These are phyloP conservation scores for Lepilemur septentrionalis DNA, from an alignment of 2,797 vertebrate genomes.

Conservation along the genomic window DNA sequence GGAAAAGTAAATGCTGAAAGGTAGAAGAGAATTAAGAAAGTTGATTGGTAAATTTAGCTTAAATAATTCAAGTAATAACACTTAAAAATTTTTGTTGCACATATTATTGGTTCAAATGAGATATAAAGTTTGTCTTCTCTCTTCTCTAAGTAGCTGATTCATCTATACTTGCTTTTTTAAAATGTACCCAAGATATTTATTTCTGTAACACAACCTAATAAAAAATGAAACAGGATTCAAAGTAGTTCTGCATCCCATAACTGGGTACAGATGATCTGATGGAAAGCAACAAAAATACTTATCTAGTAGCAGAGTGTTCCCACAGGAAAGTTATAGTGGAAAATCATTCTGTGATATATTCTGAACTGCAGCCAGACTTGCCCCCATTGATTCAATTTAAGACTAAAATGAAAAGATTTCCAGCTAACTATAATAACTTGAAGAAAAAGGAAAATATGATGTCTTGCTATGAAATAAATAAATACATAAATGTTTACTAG, in stretches of 20 bases:
- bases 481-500: not conserved
- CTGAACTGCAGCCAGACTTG: not conserved
- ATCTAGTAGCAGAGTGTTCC: not conserved
- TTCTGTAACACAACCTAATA: not conserved
- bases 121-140: not conserved
- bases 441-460: not conserved
- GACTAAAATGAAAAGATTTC: slow-evolving; percentile 51
- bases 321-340: not conserved
- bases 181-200: not conserved
- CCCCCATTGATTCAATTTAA: slow-evolving; percentile 37
- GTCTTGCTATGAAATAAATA: slow-evolving; percentile 18
- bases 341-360: slow-evolving; percentile 30
- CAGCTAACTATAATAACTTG: slow-evolving; percentile 9
- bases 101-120: not conserved
- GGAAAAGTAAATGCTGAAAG: not conserved
- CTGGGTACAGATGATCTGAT: not conserved
- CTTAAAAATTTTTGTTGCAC: not conserved
- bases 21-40: not conserved
- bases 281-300: not conserved
- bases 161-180: not conserved
- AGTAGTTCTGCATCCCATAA: not conserved
- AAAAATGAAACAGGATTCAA: slow-evolving; percentile 1
- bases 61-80: not conserved
- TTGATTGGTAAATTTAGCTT: not conserved
- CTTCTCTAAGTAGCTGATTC: not conserved